A percentile compares a stretch with the other conserved stretches of the same genome.
These are phyloP conservation scores for Prunella fulvescens DNA, from an alignment of 2,113 vertebrate species.

Conservation along the genomic window DNA sequence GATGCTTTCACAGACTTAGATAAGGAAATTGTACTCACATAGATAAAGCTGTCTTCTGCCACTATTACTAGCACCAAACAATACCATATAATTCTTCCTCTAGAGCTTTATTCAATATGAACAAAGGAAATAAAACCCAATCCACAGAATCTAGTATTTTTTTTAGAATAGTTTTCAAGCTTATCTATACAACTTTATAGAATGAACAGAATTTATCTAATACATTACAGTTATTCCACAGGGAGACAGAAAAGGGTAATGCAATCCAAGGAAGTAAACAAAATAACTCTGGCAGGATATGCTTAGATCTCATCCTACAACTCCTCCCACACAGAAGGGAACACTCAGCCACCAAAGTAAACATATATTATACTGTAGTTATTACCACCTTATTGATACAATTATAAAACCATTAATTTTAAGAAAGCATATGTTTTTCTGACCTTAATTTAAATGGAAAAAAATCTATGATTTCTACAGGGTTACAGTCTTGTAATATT, in stretches of 20 bases:
- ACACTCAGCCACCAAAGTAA: background rate
- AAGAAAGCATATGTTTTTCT: background rate
- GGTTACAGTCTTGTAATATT: background rate
- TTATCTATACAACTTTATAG: background rate
- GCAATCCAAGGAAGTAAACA: background rate
- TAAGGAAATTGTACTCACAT: background rate
- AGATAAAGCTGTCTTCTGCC: background rate
- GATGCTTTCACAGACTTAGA: background rate
- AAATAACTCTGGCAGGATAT: background rate
- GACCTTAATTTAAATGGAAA: background rate
- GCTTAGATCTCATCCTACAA: background rate
- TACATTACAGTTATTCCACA: background rate
- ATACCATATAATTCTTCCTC: background rate
- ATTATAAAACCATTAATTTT: background rate
- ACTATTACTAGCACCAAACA: background rate
- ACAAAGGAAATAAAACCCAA: background rate
- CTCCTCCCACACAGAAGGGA: background rate
- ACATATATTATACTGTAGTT: background rate
- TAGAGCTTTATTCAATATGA: background rate
- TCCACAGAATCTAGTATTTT: background rate
- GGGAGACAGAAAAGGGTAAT: background rate
- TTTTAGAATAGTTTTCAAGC: background rate
- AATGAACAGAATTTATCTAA: background rate
- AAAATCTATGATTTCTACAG: background rate
- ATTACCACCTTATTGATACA: background rate